Percentiles rank a stretch among this genome's conserved stretches.
These are phyloP conservation scores for Scarus forsteni DNA, from an alignment of 2,797 vertebrate species.

Conservation along the genomic window DNA sequence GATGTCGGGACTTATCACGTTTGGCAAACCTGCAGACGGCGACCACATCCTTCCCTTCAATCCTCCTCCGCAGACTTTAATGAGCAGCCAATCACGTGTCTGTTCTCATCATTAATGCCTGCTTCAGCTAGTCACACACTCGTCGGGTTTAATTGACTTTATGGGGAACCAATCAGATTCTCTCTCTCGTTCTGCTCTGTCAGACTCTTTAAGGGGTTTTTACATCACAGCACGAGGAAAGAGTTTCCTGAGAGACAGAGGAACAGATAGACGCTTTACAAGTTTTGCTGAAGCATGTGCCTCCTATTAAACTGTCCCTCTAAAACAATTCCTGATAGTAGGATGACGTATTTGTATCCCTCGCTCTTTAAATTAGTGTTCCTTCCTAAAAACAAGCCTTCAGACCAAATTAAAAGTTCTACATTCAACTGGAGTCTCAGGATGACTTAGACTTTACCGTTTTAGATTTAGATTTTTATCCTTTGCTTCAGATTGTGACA, in stretches of 20 bases:
- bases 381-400: constrained; percentile 30
- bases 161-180: constrained; percentile 64
- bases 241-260: constrained; percentile 25
- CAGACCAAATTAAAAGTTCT: background rate
- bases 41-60: constrained; percentile 32
- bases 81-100: constrained; percentile 58
- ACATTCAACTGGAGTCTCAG: too few relatives aligned
- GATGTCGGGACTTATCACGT: constrained; percentile 19
- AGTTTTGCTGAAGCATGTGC: constrained; percentile 35
- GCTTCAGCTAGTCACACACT: constrained; percentile 53
- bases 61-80: constrained; percentile 45
- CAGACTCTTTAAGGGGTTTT: constrained; percentile 46
- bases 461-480: too few relatives aligned
- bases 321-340: constrained; percentile 55
- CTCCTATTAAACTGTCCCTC: constrained; percentile 59
- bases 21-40: constrained; percentile 42
- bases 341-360: constrained; percentile 39
- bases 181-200: constrained; percentile 33
- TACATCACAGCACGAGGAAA: constrained; percentile 39
- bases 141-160: constrained; percentile 62
- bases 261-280: constrained; percentile 1
- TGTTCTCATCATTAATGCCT: constrained; percentile 48
- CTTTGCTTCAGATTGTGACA: too few relatives aligned
- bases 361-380: constrained; percentile 62
- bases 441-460: too few relatives aligned